Percentiles rank a stretch among this genome's conserved stretches.
Conservation (phyloP, 2,797 vertebrate species). For the Cyprinodon diabolis region DNA sequence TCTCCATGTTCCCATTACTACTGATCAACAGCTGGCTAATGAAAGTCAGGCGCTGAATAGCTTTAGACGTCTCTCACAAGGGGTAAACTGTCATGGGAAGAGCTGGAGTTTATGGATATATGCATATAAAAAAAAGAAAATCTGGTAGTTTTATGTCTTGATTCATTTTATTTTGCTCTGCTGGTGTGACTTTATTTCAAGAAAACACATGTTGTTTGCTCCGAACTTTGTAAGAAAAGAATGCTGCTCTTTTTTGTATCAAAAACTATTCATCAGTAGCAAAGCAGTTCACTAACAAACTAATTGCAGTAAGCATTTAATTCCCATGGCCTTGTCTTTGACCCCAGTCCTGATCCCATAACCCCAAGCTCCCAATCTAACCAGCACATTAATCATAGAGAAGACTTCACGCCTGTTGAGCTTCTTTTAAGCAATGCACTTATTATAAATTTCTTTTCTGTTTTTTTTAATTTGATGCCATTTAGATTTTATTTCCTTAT, state of each 20-base stretch:
- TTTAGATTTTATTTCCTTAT: constrained; percentile 20
- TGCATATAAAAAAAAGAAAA: neutral
- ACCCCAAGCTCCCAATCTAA: constrained; percentile 21
- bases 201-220: neutral
- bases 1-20: constrained; percentile 49
- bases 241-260: constrained; percentile 2
- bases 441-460: constrained; percentile 38
- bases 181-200: constrained; percentile 3
- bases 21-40: constrained; percentile 68
- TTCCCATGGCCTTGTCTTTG: constrained; percentile 39
- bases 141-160: constrained; percentile 8
- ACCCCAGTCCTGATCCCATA: constrained; percentile 42
- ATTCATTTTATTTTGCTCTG: constrained; percentile 1
- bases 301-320: constrained; percentile 22
- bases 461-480: constrained; percentile 34
- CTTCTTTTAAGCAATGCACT: constrained; percentile 28
- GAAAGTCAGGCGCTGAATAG: constrained; percentile 57
- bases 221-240: neutral
- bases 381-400: constrained; percentile 45
- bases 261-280: constrained; percentile 15
- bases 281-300: constrained; percentile 5
- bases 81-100: constrained; percentile 40
- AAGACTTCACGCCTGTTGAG: constrained; percentile 57
- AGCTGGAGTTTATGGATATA: constrained; percentile 6
- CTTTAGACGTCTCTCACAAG: constrained; percentile 40